phyloP scores from a whole-genome alignment of 2,797 vertebrate genomes.

The Sylvilagus floridanus region DNA sequence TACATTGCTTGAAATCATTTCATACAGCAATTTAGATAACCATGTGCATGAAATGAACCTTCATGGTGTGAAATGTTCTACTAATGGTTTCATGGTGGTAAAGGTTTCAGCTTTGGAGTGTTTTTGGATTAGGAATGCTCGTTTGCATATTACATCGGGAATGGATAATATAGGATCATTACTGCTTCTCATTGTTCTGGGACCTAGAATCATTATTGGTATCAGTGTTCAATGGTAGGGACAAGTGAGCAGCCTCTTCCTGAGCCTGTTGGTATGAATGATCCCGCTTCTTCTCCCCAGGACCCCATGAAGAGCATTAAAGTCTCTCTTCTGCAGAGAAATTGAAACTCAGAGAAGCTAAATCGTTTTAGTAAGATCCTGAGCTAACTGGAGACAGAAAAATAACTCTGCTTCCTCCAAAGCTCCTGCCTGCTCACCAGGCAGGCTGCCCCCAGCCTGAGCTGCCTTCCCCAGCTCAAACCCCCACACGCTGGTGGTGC shows the following conservation, averaged over 20 bases:
- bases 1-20: too few species aligned
- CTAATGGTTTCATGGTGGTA: too few species aligned
- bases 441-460: neutral
- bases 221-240: neutral
- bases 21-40: too few species aligned
- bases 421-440: neutral
- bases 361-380: neutral
- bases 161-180: neutral
- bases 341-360: neutral
- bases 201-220: neutral
- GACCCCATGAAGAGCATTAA: neutral
- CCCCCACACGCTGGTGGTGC: too few species aligned
- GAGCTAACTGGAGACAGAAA: neutral
- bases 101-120: too few species aligned
- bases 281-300: neutral
- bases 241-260: neutral
- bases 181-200: neutral
- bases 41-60: too few species aligned
- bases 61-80: too few species aligned
- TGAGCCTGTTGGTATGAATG: neutral
- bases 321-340: neutral
- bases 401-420: neutral
- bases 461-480: neutral
- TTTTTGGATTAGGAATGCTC: too few species aligned
- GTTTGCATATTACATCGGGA: too few species aligned